Evolutionary conservation across 2,113 vertebrate genomes (phyloP).

Genomic region (Hyperopisus bebe): DNA sequence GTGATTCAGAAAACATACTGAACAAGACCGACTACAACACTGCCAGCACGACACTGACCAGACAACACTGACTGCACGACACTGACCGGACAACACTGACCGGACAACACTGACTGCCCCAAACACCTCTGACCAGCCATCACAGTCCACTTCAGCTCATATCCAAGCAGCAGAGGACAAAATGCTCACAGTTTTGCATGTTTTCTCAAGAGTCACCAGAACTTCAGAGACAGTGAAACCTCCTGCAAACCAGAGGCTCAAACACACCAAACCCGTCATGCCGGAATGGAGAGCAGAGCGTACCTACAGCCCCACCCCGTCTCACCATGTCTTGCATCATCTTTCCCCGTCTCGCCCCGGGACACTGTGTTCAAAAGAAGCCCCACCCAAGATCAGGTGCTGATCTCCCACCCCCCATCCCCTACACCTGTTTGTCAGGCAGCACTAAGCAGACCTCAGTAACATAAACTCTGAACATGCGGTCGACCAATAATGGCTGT

Average conservation of each 20-base stretch:
- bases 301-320: neutral
- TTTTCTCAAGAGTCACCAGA: neutral
- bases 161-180: neutral
- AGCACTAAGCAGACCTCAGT: neutral
- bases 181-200: neutral
- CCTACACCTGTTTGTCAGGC: neutral
- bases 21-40: neutral
- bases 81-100: neutral
- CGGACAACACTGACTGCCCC: neutral
- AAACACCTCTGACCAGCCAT: neutral
- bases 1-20: neutral
- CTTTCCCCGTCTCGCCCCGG: neutral
- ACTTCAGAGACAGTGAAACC: neutral
- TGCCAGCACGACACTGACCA: neutral
- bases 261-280: neutral
- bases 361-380: neutral
- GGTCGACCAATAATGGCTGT: neutral
- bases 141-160: neutral
- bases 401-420: neutral
- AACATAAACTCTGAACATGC: neutral
- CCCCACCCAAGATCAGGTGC: neutral
- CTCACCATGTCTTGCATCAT: neutral
- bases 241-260: neutral
- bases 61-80: too few species aligned
- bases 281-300: neutral